phyloP scores from a whole-genome alignment of 37 sponge, comb jelly and placozoan genomes.

The Tethya wilhelma region DNA sequence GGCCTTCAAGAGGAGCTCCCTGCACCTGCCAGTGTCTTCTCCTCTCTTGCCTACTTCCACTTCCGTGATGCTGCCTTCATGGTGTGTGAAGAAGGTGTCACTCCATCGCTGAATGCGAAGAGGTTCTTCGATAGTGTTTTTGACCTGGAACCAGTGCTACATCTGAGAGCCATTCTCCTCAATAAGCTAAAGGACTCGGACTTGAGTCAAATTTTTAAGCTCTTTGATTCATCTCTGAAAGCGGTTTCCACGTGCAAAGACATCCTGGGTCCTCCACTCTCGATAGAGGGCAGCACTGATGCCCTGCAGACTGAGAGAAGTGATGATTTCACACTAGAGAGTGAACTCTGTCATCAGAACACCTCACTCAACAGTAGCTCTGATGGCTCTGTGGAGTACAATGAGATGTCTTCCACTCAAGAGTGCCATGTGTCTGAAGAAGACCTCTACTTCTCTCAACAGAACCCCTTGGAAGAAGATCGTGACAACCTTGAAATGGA shows the following conservation, averaged over 20 bases:
- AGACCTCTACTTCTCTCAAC: slow-evolving; percentile 3
- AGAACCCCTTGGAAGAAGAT: background rate
- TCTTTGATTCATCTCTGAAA: background rate
- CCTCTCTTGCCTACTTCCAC: slow-evolving; percentile 20
- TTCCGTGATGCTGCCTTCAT: slow-evolving; percentile 12
- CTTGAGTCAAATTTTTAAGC: background rate
- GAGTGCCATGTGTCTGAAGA: slow-evolving; percentile 17
- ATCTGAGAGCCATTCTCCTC: slow-evolving; percentile 13
- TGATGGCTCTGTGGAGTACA: background rate
- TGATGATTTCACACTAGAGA: too few relatives aligned
- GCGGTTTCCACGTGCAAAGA: background rate
- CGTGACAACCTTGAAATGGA: too few relatives aligned
- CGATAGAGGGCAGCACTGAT: too few relatives aligned
- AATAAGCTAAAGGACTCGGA: background rate
- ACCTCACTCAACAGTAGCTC: too few relatives aligned
- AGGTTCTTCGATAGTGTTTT: background rate
- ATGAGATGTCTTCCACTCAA: slow-evolving; percentile 15
- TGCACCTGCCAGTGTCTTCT: slow-evolving; percentile 19
- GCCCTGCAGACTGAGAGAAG: too few relatives aligned
- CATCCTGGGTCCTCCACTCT: too few relatives aligned
- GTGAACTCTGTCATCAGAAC: too few relatives aligned
- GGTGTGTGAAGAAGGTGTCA: background rate
- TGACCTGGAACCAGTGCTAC: slow-evolving; percentile 2
- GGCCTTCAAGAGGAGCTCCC: slow-evolving; percentile 17
- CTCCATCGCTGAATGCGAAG: background rate